A percentile compares a stretch with the other conserved stretches of the same genome.
Evolutionary conservation across 2,797 vertebrate genomes (phyloP).

Genomic region (Danio aesculapii): DNA sequence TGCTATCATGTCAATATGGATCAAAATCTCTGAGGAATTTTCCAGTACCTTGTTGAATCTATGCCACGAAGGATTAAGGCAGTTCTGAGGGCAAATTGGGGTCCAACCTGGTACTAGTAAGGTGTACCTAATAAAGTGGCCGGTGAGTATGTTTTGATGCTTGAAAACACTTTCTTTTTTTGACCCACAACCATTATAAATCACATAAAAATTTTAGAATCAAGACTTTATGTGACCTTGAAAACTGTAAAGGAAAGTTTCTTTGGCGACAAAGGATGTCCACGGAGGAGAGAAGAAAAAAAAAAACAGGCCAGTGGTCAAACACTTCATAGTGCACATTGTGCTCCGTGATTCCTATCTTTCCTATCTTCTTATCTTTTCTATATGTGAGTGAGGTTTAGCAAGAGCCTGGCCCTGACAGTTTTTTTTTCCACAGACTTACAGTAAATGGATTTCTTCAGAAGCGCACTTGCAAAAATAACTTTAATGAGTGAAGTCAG

Average conservation of each 20-base stretch:
- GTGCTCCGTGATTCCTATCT: not conserved
- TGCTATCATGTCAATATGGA: too few relatives aligned
- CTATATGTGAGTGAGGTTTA: not conserved
- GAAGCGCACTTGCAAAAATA: conserved; percentile 19
- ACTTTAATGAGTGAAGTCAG: not conserved
- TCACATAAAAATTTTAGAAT: not conserved
- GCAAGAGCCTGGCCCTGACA: not conserved
- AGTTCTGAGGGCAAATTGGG: too few relatives aligned
- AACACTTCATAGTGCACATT: not conserved
- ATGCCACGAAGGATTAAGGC: too few relatives aligned
- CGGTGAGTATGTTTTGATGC: too few relatives aligned
- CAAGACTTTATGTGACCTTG: not conserved
- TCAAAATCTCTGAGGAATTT: too few relatives aligned
- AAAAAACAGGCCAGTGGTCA: not conserved
- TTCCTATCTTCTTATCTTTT: not conserved
- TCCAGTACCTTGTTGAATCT: too few relatives aligned
- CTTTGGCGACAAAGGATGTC: not conserved
- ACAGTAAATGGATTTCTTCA: not conserved
- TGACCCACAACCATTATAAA: not conserved
- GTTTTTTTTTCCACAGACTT: not conserved
- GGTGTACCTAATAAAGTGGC: too few relatives aligned
- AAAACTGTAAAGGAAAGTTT: not conserved
- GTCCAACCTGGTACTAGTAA: too few relatives aligned
- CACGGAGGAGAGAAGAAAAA: not conserved
- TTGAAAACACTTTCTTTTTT: too few relatives aligned